Percentiles rank a stretch among this genome's conserved stretches.
Conservation (phyloP, 1,140 invertebrate genomes). For the Stenopsyche tienmushanensis region DNA sequence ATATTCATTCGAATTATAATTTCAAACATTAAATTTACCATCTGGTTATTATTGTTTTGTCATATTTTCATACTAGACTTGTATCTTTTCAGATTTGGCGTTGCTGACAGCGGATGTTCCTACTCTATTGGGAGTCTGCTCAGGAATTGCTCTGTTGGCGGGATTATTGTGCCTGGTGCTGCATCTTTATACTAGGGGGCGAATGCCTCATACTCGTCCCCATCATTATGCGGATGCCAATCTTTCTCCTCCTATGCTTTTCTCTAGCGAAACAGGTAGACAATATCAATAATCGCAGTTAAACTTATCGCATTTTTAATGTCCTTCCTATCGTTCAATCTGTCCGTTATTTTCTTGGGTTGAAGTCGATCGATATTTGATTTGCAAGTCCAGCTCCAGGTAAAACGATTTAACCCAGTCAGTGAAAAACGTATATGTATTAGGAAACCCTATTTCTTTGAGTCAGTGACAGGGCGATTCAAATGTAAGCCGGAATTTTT, state of each 20-base stretch:
- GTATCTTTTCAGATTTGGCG: slow-evolving; percentile 65
- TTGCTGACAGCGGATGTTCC: slow-evolving; percentile 79
- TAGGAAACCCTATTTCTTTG: no score
- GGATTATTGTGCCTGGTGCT: slow-evolving; percentile 83
- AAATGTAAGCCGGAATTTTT: no score
- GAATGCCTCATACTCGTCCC: slow-evolving; percentile 66
- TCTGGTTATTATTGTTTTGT: no score
- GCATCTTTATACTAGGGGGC: slow-evolving; percentile 71
- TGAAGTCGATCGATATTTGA: no score
- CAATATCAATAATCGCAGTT: not conserved
- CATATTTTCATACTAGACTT: not conserved
- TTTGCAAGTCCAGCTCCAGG: no score
- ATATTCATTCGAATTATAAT: no score
- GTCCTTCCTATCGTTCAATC: no score
- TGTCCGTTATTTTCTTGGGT: not conserved
- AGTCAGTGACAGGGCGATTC: no score
- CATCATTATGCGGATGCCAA: slow-evolving; percentile 79
- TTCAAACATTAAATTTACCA: no score
- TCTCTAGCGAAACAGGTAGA: slow-evolving; percentile 76
- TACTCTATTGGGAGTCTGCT: slow-evolving; percentile 76
- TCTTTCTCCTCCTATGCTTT: slow-evolving; percentile 77
- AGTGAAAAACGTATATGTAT: no score
- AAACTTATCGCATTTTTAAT: no score
- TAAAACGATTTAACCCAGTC: no score
- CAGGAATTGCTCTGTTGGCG: slow-evolving; percentile 79